Evolutionary conservation across 2,888 invertebrate genomes (phyloP).

Genomic region (Scrobipalpa atriplicella): DNA sequence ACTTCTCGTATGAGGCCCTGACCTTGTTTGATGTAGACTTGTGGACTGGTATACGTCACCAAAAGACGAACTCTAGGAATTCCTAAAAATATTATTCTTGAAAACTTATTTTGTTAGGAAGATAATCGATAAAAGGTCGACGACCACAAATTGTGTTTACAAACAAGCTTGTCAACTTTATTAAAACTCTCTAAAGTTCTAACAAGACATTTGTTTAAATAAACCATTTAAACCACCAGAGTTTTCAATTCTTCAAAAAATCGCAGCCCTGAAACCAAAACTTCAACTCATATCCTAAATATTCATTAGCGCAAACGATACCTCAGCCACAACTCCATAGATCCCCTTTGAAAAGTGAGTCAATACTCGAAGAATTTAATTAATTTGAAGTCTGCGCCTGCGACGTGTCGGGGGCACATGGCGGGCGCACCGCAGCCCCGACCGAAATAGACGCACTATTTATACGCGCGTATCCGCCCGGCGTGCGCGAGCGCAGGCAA

Average conservation of each 20-base stretch:
- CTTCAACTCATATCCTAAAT: neutral
- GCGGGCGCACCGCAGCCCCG: constrained; percentile 69
- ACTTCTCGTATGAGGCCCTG: constrained; percentile 57
- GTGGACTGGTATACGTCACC: constrained; percentile 24
- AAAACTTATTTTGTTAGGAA: neutral
- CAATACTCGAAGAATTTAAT: constrained; percentile 67
- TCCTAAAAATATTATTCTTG: neutral
- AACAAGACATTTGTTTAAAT: too few relatives aligned
- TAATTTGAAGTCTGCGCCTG: constrained; percentile 64
- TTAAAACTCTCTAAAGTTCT: too few relatives aligned
- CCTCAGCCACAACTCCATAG: constrained; percentile 1
- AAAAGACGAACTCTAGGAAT: constrained; percentile 23
- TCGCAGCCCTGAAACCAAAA: constrained; percentile 3
- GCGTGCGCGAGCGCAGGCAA: constrained; percentile 67
- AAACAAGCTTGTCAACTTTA: too few relatives aligned
- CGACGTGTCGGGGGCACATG: constrained; percentile 74
- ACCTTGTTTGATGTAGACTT: constrained; percentile 52
- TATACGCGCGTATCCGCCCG: constrained; percentile 76
- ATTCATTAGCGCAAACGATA: constrained; percentile 12
- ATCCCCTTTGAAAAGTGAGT: constrained; percentile 51
- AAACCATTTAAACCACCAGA: too few relatives aligned
- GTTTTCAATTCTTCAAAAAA: neutral
- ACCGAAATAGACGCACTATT: constrained; percentile 78
- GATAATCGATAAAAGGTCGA: too few relatives aligned
- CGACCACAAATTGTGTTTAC: too few relatives aligned